Conservation (phyloP, 2,113 vertebrate species). For the Labrus mixtus region DNA sequence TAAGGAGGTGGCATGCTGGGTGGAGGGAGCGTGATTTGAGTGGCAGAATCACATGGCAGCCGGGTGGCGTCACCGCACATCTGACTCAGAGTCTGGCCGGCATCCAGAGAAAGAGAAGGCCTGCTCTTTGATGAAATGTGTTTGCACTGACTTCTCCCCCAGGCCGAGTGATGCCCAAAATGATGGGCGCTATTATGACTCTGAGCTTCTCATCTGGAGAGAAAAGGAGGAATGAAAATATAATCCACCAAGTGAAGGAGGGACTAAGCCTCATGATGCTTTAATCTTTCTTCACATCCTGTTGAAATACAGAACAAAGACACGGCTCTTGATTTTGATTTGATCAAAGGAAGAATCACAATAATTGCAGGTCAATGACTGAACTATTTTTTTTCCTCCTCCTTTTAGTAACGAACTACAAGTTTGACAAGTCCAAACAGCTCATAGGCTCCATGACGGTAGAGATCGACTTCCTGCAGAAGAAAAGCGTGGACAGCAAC, state of each 20-base stretch:
- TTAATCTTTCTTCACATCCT: constrained; percentile 14
- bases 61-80: constrained; percentile 35
- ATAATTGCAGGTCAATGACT: not conserved
- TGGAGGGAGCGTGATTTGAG: constrained; percentile 1
- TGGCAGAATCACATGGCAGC: not conserved
- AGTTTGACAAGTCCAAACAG: constrained; percentile 93
- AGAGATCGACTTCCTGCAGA: constrained; percentile 97
- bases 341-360: constrained; percentile 12
- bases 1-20: not conserved
- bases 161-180: constrained; percentile 26
- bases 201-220: constrained; percentile 31
- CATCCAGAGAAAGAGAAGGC: constrained; percentile 39
- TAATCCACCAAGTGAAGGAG: constrained; percentile 22
- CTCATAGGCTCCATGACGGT: constrained; percentile 92
- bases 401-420: constrained; percentile 87
- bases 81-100: constrained; percentile 33
- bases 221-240: constrained; percentile 28
- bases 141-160: not conserved
- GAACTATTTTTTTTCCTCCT: not conserved
- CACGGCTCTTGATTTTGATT: not conserved
- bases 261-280: constrained; percentile 7
- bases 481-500: constrained; percentile 93
- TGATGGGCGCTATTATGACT: constrained; percentile 23
- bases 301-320: not conserved
- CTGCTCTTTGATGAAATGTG: constrained; percentile 45